Conservation (phyloP, 2,113 vertebrate genomes). For the Coturnix japonica region DNA sequence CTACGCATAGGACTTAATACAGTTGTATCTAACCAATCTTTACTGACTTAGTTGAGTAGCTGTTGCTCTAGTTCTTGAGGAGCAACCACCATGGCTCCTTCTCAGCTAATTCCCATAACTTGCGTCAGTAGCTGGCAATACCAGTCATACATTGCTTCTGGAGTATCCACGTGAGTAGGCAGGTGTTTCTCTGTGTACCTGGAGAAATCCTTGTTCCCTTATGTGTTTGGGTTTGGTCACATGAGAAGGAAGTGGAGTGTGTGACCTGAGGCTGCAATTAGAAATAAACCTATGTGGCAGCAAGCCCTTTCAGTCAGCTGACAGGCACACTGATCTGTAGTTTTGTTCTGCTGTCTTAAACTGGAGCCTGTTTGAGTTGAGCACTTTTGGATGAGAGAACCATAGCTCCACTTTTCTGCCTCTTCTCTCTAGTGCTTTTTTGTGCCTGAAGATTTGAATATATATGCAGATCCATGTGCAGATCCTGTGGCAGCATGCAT, state of each 20-base stretch:
- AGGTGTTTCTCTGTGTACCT: neutral
- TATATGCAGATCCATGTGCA: neutral
- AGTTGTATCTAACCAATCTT: neutral
- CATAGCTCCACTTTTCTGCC: neutral
- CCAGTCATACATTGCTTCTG: neutral
- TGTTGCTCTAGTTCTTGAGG: neutral
- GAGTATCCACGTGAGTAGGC: neutral
- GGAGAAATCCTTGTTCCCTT: neutral
- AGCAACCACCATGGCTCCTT: neutral
- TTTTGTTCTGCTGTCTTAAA: neutral
- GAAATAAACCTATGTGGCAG: neutral
- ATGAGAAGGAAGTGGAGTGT: neutral
- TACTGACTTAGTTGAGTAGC: neutral
- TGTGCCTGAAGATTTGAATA: neutral
- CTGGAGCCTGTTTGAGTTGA: neutral
- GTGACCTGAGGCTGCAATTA: neutral
- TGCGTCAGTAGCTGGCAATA: neutral
- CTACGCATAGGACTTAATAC: neutral
- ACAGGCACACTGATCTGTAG: neutral
- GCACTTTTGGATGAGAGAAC: neutral
- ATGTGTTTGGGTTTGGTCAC: neutral
- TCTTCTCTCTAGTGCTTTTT: neutral
- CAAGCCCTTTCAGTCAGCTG: too few relatives aligned
- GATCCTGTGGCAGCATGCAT: neutral
- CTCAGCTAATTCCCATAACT: neutral